Base-by-base conservation (phyloP, 2,888 invertebrate species). In the Leuctra nigra region DNA sequence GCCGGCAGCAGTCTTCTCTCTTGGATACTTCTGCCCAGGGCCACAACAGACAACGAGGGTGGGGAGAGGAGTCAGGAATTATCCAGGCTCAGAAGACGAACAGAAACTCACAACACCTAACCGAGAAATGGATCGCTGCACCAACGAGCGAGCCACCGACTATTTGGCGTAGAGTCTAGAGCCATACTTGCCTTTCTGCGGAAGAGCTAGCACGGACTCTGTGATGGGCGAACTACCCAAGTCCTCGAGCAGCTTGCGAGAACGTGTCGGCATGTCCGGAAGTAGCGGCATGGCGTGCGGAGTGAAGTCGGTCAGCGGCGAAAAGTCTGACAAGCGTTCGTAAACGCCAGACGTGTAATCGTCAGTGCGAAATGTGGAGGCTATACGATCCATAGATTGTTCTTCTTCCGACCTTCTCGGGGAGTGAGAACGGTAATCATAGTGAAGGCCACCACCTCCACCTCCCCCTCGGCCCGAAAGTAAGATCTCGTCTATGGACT, bases 241-340 rank as follows among this genome's bases (percentile, higher is more conserved):
- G 64, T 75, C 73, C 65, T 75, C 74, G 46, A 75, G 67, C 46
- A 75, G 66, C 63, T 76, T 76, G 59, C 79, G 67, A 23, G 78
- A 78, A 54, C 76, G 69, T 39, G 75, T 75, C 36, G 77, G 77
- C 70, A 79, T 77, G 67, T 79, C 79, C 44, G 76, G 77, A 58
- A 79, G 70, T 46, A 79, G 68, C 16, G 78, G 79, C 79, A 79
- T 79, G 16, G 78, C 77, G 13, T 77, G 76, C 6, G 69, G 70
- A 33, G 69, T 69, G 64, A 67, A 69, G 66, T 74, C 74, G 48
- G 71, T 69, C 55, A 72, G 63, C 44, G 73, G 72, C 29, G 74
- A 73, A 64, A 72, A 72, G 64, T 73, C 72, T 14, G 71, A 68
- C 38, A 71, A 66, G 56, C 70, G 67, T 59, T 74, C 72, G 62